These are phyloP conservation scores for Dicrurus megarhynchus DNA, from an alignment of 2,113 vertebrate species.

Conservation along the genomic window DNA sequence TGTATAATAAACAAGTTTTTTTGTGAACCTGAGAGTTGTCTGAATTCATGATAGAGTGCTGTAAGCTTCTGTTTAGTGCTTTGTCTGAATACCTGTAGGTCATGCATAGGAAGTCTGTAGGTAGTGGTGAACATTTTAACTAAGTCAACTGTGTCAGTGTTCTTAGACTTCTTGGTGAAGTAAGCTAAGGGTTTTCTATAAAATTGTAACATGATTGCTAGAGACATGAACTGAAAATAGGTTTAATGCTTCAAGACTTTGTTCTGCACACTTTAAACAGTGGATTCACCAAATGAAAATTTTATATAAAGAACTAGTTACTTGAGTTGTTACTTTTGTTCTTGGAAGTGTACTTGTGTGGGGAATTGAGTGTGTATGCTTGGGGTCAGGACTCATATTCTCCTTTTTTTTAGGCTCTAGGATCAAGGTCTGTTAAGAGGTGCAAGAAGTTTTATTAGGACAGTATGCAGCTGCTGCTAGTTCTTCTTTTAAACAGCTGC, in stretches of 20 bases:
- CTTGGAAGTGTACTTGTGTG: not conserved
- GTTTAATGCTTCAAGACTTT: not conserved
- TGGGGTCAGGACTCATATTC: not conserved
- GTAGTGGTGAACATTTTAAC: not conserved
- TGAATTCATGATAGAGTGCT: not conserved
- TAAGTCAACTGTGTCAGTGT: not conserved
- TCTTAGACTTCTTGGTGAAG: not conserved
- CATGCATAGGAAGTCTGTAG: not conserved
- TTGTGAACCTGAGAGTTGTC: not conserved
- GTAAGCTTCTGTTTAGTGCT: not conserved
- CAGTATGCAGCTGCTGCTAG: not conserved
- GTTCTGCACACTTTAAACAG: not conserved
- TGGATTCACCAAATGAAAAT: not conserved
- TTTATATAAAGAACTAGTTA: not conserved
- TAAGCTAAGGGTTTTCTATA: not conserved
- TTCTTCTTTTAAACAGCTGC: not conserved
- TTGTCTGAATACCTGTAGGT: not conserved
- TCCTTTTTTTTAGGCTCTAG: not conserved
- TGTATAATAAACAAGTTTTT: not conserved
- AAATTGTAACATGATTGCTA: not conserved
- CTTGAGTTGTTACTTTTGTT: not conserved
- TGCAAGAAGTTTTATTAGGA: not conserved
- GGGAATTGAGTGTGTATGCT: not conserved
- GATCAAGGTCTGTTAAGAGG: not conserved
- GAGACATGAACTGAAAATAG: not conserved